Base-by-base conservation (phyloP, 2,888 invertebrate species). In the Suillia variegata region DNA sequence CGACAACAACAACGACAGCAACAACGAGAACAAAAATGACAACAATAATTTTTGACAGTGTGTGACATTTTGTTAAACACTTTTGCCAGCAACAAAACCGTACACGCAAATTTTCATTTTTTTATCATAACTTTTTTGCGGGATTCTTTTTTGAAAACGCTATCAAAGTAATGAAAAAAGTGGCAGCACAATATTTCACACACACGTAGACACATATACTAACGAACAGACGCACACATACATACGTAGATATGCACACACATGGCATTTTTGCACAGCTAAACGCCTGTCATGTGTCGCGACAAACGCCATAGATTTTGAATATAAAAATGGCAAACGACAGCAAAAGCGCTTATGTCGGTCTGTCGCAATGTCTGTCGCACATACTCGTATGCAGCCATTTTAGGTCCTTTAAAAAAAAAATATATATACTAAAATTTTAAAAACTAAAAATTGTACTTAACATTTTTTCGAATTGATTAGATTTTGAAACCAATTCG, bases 221-320 rank as follows among this genome's bases (percentile, higher is more conserved):
- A 26, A 26, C 26, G 5, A 38, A n/a, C 38, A 38, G 38, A 26
- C 20, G 18, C 6, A 5, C 45, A 13, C 45, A 18, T 20, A 17
- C 18, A 4, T 5, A 18, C 45, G 13, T 4, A 45, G 45, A 5
- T 5, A 18, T 20, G 13, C 3, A 45, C 18, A 5, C 20, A 17
- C 18, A 5, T 45, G 45, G 20, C 5, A 17, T 4, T 20, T 45
- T 17, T n/a, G n/a, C n/a, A 20, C 17, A 17, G 45, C 45, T 18
- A 45, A 45, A 45, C 45, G 45, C 45, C 17, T 45, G 45, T 45
- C 45, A 18, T 45, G 18, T 45, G 20, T 20, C 18, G 45, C 45
- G 45, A 45, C 45, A 45, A 18, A 17, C 45, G 17, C 45, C 45
- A 45, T 45, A 45, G 45, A 45, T 45, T 45, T 45, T 20, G 45